A percentile compares a stretch with the other conserved stretches of the same genome.
phyloP scores from a whole-genome alignment of 2,888 invertebrate species.

The Oasisia sp. region DNA sequence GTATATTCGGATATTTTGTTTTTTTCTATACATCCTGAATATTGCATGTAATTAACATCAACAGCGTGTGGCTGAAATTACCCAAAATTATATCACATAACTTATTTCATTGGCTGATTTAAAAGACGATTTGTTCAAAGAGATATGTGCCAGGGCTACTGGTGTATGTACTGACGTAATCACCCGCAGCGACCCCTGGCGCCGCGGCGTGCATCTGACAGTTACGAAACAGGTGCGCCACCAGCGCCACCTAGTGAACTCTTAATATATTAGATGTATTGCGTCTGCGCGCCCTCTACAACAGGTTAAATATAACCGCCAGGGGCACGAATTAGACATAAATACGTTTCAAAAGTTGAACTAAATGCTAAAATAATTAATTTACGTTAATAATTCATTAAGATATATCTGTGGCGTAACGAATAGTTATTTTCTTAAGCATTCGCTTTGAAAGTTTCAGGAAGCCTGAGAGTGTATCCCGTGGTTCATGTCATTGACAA shows the following conservation, averaged over 20 bases:
- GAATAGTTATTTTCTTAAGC: not conserved
- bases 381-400: not conserved
- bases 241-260: not conserved
- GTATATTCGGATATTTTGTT: no score
- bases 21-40: no score
- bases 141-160: no score
- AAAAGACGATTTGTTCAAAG: no score
- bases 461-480: not conserved
- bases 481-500: constrained; percentile 28
- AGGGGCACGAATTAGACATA: not conserved
- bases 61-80: no score
- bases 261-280: not conserved
- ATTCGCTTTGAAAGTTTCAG: not conserved
- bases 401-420: not conserved
- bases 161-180: no score
- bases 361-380: not conserved
- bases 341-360: not conserved
- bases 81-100: no score
- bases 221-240: not conserved
- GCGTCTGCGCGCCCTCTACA: not conserved
- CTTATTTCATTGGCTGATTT: no score
- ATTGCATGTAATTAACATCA: no score
- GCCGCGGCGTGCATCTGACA: no score
- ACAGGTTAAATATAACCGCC: not conserved
- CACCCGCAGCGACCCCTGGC: no score